These are phyloP conservation scores for Phalloptychus januarius DNA, from an alignment of 2,797 vertebrate genomes.

Conservation along the genomic window DNA sequence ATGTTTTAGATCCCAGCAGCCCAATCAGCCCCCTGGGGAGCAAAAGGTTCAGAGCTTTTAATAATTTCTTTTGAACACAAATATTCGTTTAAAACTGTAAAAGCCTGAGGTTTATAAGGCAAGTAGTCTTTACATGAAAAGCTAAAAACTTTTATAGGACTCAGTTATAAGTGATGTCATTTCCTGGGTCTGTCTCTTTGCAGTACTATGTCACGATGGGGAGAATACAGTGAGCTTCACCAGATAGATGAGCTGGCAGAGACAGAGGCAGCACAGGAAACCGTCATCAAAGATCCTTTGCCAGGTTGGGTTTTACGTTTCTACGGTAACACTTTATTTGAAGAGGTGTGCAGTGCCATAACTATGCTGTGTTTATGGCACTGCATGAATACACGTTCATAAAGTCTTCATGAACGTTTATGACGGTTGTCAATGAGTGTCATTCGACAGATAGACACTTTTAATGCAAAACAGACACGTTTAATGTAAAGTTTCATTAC, in stretches of 20 bases:
- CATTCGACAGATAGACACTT: neutral
- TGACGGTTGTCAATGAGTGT: too few species aligned
- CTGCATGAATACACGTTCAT: too few species aligned
- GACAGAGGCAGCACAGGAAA: conserved; percentile 68
- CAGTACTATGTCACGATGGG: conserved; percentile 95
- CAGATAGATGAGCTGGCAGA: conserved; percentile 88
- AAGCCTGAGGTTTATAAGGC: neutral
- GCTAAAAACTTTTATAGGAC: neutral
- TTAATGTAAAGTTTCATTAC: too few species aligned
- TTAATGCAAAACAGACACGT: neutral
- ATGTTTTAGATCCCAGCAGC: neutral
- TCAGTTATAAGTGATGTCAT: neutral
- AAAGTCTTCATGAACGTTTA: too few species aligned
- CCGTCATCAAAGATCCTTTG: conserved; percentile 40
- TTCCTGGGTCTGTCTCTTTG: neutral
- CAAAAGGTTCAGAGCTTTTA: conserved; percentile 7
- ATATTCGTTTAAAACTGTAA: neutral
- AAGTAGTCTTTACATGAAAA: neutral
- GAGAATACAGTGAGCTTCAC: conserved; percentile 90
- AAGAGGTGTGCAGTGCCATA: too few species aligned
- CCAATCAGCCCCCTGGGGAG: neutral
- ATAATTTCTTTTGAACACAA: too few species aligned
- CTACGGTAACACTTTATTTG: neutral
- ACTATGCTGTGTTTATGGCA: too few species aligned
- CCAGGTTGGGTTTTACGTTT: conserved; percentile 60